Percentiles rank a stretch among this genome's conserved stretches.
phyloP scores from a whole-genome alignment of 2,888 invertebrate genomes.

The Lysandra bellargus region DNA sequence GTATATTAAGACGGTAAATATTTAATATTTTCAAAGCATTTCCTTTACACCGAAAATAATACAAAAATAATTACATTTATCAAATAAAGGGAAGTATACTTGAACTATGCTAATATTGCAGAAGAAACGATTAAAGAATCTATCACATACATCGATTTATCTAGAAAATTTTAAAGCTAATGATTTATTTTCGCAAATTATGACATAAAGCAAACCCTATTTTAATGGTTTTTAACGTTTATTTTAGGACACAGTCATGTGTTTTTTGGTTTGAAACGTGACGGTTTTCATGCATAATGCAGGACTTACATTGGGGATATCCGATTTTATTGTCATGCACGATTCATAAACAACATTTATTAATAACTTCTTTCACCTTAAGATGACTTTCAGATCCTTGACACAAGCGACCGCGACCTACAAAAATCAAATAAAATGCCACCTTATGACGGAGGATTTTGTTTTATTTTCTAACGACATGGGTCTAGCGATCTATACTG shows the following conservation, averaged over 20 bases:
- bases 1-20: too few species aligned
- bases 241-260: constrained; percentile 11
- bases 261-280: constrained; percentile 16
- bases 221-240: background rate
- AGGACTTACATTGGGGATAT: constrained; percentile 30
- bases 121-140: constrained; percentile 23
- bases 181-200: constrained; percentile 12
- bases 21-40: background rate
- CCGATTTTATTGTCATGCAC: constrained; percentile 44
- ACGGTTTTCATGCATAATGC: constrained; percentile 32
- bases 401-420: too few species aligned
- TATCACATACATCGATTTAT: constrained; percentile 25
- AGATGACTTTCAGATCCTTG: background rate
- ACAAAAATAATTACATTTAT: constrained; percentile 26
- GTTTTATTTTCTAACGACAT: too few species aligned
- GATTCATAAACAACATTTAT: constrained; percentile 44
- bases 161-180: constrained; percentile 23
- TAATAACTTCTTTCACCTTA: background rate
- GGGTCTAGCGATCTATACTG: too few species aligned
- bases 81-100: constrained; percentile 12
- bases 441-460: too few species aligned
- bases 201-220: constrained; percentile 12
- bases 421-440: too few species aligned
- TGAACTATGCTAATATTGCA: constrained; percentile 28
- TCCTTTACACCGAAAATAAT: constrained; percentile 3